Evolutionary conservation across 2,113 vertebrate species (phyloP), one percentile per base, ranked within the genome.

Genomic region (Falco punctatus): DNA sequence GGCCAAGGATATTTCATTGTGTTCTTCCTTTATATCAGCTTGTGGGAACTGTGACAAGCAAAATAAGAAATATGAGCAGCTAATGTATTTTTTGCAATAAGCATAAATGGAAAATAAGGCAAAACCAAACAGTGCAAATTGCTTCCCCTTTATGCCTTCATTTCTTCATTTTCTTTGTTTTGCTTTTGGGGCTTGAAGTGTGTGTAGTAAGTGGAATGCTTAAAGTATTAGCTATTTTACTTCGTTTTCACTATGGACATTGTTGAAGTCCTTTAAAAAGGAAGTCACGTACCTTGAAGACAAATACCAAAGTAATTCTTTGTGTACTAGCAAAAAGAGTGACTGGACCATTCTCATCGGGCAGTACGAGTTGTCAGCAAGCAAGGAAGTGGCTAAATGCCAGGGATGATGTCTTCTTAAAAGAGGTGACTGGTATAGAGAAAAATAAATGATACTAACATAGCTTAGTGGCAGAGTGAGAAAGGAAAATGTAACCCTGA

Each of bases 31-130:
- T 82, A 27, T 80, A 69, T 91, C 48, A 75, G 16, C 67, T 66
- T 81, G 28, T 85, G 61, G 77, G 66, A 87, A 69, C 70, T 15
- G 26, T 82, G 84, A 61, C 81, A 94, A 87, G 49, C 12, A 72
- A 91, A 89, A 85, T 72, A 82, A 26, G 65, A 92, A 95, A 87
- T 74, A 70, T 8, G 73, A 92, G 24, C n/a, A 33, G 42, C 26
- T 28, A 94, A 70, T 81, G 51, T 23, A 62, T 90, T 64, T 92
- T 94, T 92, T 91, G 70, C 28, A 94, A 69, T 75, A 81, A 62
- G 33, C 4, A 16, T 92, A 82, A 90, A 65, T 59, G 42, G 62
- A 85, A 87, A 92, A 81, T 27, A 69, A 92, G 38, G 38, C 46
- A 90, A 84, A 91, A 79, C 1, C 15, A 84, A 80, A 30, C 27